Conservation (phyloP, 2,888 invertebrate species). For the Cerceris rybyensis region DNA sequence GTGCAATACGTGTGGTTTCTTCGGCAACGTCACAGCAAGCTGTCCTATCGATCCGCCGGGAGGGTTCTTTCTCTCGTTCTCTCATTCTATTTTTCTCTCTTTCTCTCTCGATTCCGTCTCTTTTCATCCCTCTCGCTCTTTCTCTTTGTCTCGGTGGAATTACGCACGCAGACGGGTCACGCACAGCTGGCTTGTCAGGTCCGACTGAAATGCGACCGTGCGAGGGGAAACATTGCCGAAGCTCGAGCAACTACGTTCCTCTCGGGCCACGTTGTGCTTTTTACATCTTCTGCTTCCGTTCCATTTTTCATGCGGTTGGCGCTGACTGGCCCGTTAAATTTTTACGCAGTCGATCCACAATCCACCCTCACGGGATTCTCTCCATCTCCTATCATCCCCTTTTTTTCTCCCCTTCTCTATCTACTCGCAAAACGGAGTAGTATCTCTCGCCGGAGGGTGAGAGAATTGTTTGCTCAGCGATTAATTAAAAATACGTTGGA, state of each 20-base stretch:
- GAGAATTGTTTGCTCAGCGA: not conserved
- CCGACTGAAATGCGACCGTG: conserved; percentile 40
- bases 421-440: not conserved
- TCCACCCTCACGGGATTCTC: not conserved
- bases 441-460: not conserved
- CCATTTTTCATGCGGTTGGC: conserved; percentile 25
- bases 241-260: not conserved
- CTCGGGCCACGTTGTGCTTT: conserved; percentile 25
- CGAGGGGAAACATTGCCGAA: conserved; percentile 18
- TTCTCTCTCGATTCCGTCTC: conserved; percentile 14
- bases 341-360: conserved; percentile 12
- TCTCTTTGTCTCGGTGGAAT: conserved; percentile 46
- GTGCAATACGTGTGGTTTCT: conserved; percentile 61
- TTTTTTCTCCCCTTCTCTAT: not conserved
- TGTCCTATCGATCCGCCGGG: conserved; percentile 60
- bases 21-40: conserved; percentile 60
- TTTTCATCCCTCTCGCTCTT: conserved; percentile 3
- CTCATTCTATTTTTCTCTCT: conserved; percentile 32
- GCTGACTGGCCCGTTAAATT: conserved; percentile 15
- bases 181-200: conserved; percentile 52
- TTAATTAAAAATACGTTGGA: not conserved
- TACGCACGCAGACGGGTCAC: conserved; percentile 62
- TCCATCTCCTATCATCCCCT: too few species aligned
- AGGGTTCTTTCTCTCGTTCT: conserved; percentile 33
- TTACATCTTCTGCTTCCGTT: conserved; percentile 22